phyloP scores from a whole-genome alignment of 2,888 invertebrate genomes.

The Apotomis turbidana region DNA sequence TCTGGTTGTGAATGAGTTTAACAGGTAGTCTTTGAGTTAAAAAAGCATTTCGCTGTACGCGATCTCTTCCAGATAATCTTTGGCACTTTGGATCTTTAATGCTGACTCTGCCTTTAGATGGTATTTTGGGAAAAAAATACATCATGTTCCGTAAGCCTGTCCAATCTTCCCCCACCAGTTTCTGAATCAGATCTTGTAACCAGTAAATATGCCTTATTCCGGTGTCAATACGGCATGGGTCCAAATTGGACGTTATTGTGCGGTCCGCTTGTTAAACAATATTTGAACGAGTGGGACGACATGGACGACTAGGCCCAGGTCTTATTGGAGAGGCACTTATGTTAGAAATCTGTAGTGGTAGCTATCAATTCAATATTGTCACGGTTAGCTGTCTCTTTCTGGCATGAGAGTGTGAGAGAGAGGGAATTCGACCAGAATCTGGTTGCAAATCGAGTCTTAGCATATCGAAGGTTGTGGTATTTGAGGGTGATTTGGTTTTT shows the following conservation, averaged over 20 bases:
- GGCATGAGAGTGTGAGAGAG: not conserved
- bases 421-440: not conserved
- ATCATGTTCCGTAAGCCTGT: too few relatives aligned
- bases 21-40: too few relatives aligned
- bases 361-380: conserved; percentile 43
- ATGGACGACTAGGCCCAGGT: not conserved
- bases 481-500: too few relatives aligned
- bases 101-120: too few relatives aligned
- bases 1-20: too few relatives aligned
- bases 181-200: conserved; percentile 5
- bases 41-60: too few relatives aligned
- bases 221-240: conserved; percentile 2
- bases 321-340: conserved; percentile 24
- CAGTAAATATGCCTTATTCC: not conserved
- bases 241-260: too few relatives aligned
- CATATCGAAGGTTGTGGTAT: too few relatives aligned
- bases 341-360: conserved; percentile 38
- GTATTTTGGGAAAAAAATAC: not conserved
- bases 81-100: too few relatives aligned
- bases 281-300: too few relatives aligned
- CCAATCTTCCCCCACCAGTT: conserved; percentile 6
- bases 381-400: not conserved
- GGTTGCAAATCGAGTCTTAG: not conserved
- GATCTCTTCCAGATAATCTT: too few relatives aligned
- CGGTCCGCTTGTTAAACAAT: too few relatives aligned